Percentiles rank a stretch among this genome's conserved stretches.
phyloP scores from a whole-genome alignment of 2,888 invertebrate species.

The Calameuta filiformis region DNA sequence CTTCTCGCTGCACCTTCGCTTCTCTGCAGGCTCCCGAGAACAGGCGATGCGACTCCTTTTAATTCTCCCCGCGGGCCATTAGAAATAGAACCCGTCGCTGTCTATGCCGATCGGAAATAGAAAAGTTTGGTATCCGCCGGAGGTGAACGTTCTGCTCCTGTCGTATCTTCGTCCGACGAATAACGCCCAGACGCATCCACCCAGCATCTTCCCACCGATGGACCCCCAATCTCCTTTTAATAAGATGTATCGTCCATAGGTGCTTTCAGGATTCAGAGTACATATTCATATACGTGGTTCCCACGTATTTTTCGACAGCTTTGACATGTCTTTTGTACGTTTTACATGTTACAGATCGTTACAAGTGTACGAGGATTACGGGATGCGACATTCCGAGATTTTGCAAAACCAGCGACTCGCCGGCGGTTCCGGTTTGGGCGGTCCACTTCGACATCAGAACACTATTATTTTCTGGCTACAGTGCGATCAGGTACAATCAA shows the following conservation, averaged over 20 bases:
- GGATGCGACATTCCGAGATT: slow-evolving; percentile 77
- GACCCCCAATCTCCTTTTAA: not conserved
- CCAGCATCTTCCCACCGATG: not conserved
- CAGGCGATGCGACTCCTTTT: not conserved
- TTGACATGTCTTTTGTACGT: not conserved
- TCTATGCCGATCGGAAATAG: slow-evolving; percentile 2
- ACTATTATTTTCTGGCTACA: slow-evolving; percentile 87
- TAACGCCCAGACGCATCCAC: not conserved
- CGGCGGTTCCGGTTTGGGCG: slow-evolving; percentile 75
- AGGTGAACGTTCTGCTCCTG: not conserved
- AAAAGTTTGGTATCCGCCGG: not conserved
- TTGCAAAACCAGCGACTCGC: slow-evolving; percentile 74
- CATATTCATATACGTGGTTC: no score
- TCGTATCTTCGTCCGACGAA: not conserved
- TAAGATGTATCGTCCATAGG: not conserved
- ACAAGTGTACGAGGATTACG: slow-evolving; percentile 78
- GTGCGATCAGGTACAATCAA: slow-evolving; percentile 76
- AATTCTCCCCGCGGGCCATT: not conserved
- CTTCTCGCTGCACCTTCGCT: not conserved
- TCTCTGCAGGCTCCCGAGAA: not conserved
- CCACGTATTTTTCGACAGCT: not conserved
- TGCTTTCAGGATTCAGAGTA: not conserved
- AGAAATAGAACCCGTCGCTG: slow-evolving; percentile 2
- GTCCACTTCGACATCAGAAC: slow-evolving; percentile 79
- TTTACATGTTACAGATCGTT: slow-evolving; percentile 72